Evolutionary conservation across 2,797 vertebrate species (phyloP).

Genomic region (Urosaurus nigricauda): DNA sequence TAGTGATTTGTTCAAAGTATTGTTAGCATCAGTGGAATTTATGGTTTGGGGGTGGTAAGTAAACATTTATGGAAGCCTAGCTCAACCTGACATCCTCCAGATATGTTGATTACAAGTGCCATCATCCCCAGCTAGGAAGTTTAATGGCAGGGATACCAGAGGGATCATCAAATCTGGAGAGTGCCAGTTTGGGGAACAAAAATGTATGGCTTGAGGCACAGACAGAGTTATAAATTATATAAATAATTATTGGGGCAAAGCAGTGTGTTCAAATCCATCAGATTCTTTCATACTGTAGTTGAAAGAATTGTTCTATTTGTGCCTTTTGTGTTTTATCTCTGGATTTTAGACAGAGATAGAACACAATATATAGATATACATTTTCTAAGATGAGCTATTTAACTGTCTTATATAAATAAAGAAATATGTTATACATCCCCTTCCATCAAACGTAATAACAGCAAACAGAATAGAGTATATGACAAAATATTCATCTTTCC

Average conservation of each 20-base stretch:
- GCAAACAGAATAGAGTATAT: background rate
- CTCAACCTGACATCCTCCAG: background rate
- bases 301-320: background rate
- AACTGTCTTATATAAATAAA: conserved; percentile 32
- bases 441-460: background rate
- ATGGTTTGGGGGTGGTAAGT: background rate
- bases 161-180: background rate
- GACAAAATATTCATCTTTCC: background rate
- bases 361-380: background rate
- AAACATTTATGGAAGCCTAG: background rate
- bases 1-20: background rate
- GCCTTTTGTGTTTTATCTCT: background rate
- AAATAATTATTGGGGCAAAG: rapidly evolving
- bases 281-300: background rate
- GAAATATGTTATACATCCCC: background rate
- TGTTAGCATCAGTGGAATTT: background rate
- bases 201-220: background rate
- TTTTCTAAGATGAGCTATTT: background rate
- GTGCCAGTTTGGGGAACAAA: background rate
- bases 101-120: too few relatives aligned
- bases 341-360: background rate
- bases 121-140: background rate
- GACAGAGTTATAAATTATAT: background rate
- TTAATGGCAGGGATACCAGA: background rate
- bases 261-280: conserved; percentile 14